phyloP scores from a whole-genome alignment of 2,113 vertebrate species.

The Gymnorhina tibicen region DNA sequence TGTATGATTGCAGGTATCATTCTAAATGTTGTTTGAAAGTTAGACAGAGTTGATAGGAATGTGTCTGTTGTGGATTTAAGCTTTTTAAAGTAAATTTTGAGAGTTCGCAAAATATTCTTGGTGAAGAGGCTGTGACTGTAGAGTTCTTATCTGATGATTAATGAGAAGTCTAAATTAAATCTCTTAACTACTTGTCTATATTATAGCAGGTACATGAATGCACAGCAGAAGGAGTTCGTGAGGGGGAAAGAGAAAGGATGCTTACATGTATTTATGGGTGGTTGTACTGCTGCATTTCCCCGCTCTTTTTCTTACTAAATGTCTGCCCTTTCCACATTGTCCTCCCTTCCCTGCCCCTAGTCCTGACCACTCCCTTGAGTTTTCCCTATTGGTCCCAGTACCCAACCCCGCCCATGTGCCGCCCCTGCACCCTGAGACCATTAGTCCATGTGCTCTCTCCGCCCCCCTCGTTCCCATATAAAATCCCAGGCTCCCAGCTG shows the following conservation, averaged over 20 bases:
- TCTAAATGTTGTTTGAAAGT: background rate
- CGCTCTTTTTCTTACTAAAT: too few species aligned
- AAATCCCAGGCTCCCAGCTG: too few species aligned
- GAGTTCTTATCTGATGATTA: background rate
- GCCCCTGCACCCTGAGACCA: too few species aligned
- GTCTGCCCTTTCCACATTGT: too few species aligned
- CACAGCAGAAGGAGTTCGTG: background rate
- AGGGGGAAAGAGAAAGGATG: background rate
- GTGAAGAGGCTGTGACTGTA: background rate
- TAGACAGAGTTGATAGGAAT: background rate
- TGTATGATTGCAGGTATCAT: background rate
- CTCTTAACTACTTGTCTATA: background rate
- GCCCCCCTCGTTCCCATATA: too few species aligned
- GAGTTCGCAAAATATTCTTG: background rate
- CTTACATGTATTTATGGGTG: background rate
- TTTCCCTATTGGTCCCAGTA: too few species aligned
- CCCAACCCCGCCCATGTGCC: too few species aligned
- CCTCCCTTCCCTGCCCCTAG: too few species aligned
- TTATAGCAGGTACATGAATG: background rate
- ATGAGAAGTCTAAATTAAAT: background rate
- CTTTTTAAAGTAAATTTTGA: background rate
- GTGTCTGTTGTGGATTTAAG: background rate
- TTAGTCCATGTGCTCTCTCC: too few species aligned
- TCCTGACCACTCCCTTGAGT: too few species aligned
- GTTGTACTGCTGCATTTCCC: too few species aligned